A percentile compares a stretch with the other conserved stretches of the same genome.
These are phyloP conservation scores for Pterophyllum scalare DNA, from an alignment of 2,113 vertebrate genomes.

Conservation along the genomic window DNA sequence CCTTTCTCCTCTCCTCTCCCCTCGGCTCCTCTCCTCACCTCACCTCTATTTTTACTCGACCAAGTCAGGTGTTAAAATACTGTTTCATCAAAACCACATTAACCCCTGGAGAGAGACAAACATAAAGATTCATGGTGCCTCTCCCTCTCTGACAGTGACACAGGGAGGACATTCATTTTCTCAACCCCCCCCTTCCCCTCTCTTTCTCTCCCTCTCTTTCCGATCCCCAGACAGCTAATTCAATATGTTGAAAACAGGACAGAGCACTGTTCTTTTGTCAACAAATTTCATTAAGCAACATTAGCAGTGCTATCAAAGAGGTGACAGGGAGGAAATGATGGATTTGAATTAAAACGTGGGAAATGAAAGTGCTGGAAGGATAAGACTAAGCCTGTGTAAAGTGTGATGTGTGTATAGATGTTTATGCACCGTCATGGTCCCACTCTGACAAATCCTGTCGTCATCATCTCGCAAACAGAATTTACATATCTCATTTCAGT, in stretches of 20 bases:
- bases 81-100: constrained; percentile 75
- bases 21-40: neutral
- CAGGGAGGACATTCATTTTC: constrained; percentile 63
- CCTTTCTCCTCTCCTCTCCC: constrained; percentile 8
- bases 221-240: constrained; percentile 63
- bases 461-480: constrained; percentile 55
- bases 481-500: constrained; percentile 74
- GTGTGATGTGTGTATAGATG: constrained; percentile 35
- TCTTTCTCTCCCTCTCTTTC: constrained; percentile 21
- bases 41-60: constrained; percentile 37
- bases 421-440: constrained; percentile 56
- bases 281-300: constrained; percentile 76
- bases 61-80: constrained; percentile 66
- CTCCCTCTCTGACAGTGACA: constrained; percentile 58
- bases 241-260: constrained; percentile 58
- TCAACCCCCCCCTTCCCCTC: neutral
- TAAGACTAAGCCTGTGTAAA: constrained; percentile 16
- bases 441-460: constrained; percentile 32
- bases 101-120: constrained; percentile 67
- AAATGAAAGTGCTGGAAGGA: constrained; percentile 61
- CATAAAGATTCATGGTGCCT: constrained; percentile 69
- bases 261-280: constrained; percentile 61
- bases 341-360: constrained; percentile 61
- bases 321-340: constrained; percentile 65
- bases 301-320: constrained; percentile 65